These are phyloP conservation scores for Bellardia pandia DNA, from an alignment of 2,888 invertebrate genomes.

Conservation along the genomic window DNA sequence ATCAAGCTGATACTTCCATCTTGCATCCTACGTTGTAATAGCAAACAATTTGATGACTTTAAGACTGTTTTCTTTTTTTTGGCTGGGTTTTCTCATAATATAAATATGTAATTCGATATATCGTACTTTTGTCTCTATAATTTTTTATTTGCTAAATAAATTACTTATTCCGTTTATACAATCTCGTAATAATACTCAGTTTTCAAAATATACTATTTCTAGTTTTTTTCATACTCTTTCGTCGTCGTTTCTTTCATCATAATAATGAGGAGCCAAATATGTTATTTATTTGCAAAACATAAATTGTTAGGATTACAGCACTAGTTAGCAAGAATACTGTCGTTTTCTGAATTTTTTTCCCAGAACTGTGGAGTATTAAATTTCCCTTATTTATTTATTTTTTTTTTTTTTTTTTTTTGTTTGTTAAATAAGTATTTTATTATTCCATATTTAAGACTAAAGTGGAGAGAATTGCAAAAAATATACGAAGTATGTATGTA, in stretches of 20 bases:
- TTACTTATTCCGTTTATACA: conserved; percentile 6
- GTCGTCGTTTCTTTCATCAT: not conserved
- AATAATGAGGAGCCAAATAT: conserved; percentile 9
- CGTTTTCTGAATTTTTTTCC: not conserved
- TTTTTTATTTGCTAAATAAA: conserved; percentile 19
- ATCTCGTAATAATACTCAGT: not conserved
- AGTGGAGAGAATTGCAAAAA: not conserved
- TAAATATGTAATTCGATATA: not conserved
- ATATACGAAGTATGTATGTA: not conserved
- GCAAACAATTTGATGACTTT: too few species aligned
- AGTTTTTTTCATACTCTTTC: not conserved
- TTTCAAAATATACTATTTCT: not conserved
- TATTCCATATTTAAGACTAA: not conserved
- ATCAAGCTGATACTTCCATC: too few species aligned
- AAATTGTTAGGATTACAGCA: conserved; percentile 30
- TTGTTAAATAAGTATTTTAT: not conserved
- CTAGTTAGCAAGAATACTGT: conserved; percentile 37
- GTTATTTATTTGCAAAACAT: conserved; percentile 45
- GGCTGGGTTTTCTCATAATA: not conserved
- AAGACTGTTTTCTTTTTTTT: not conserved
- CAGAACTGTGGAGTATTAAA: not conserved
- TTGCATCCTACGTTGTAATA: too few species aligned
- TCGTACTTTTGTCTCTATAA: not conserved
- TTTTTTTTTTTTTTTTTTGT: not conserved
- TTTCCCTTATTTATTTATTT: not conserved